Evolutionary conservation across 2,797 vertebrate species (phyloP).

Genomic region (Bryconaethiops microstoma): DNA sequence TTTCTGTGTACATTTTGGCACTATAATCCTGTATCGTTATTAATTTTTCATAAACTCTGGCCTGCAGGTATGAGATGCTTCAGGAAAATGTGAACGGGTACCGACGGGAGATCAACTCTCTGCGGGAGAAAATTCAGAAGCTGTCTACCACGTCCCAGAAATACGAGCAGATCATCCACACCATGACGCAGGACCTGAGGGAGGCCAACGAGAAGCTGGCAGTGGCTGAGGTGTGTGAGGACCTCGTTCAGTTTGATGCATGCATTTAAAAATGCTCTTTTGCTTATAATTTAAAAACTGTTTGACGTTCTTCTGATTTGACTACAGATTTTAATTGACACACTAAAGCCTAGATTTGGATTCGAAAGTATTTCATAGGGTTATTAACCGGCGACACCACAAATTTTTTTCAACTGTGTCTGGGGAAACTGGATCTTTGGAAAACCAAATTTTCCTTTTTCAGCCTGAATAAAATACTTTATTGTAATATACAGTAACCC

Average conservation of each 20-base stretch:
- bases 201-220: conserved; percentile 89
- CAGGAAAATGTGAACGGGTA: conserved; percentile 91
- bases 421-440: too few relatives aligned
- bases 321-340: neutral
- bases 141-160: conserved; percentile 85
- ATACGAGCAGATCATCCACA: conserved; percentile 92
- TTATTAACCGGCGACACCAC: too few relatives aligned
- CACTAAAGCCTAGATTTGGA: too few relatives aligned
- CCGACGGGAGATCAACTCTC: conserved; percentile 86
- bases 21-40: too few relatives aligned
- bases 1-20: too few relatives aligned
- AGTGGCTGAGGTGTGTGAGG: conserved; percentile 83
- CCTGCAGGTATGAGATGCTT: conserved; percentile 91
- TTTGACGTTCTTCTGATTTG: neutral
- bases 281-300: too few relatives aligned
- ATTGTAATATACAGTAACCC: too few relatives aligned
- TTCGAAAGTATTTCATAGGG: too few relatives aligned
- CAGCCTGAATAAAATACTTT: too few relatives aligned
- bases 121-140: conserved; percentile 89
- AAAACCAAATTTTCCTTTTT: too few relatives aligned
- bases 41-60: neutral
- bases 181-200: conserved; percentile 91
- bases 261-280: neutral
- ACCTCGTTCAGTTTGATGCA: too few relatives aligned
- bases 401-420: too few relatives aligned